phyloP scores from a whole-genome alignment of 2,113 vertebrate genomes.

The Platycercus adscitus region DNA sequence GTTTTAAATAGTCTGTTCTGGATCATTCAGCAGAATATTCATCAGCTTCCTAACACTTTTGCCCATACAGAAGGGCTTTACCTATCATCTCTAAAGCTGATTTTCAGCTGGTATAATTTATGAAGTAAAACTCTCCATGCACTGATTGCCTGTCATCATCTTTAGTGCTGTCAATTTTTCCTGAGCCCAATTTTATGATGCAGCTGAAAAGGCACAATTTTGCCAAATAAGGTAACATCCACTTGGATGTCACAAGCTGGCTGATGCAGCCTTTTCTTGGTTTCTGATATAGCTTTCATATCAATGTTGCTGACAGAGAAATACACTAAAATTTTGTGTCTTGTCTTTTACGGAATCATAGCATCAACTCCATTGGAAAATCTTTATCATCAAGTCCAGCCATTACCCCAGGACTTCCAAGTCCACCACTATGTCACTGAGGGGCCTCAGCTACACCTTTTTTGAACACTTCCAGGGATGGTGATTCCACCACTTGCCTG shows the following conservation, averaged over 20 bases:
- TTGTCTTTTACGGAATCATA: background rate
- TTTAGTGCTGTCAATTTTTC: background rate
- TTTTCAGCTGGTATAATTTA: background rate
- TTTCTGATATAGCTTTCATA: background rate
- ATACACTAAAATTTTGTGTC: background rate
- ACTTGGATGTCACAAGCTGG: background rate
- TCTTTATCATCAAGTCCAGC: background rate
- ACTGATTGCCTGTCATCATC: background rate
- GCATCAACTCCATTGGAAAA: background rate
- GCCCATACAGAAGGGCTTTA: background rate
- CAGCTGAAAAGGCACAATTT: background rate
- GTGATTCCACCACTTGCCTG: background rate
- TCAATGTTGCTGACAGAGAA: rapidly evolving
- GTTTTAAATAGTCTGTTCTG: background rate
- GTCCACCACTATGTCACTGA: background rate
- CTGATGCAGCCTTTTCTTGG: background rate
- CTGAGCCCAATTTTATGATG: background rate
- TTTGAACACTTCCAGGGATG: background rate
- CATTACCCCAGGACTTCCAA: background rate
- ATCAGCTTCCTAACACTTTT: slow-evolving; percentile 9
- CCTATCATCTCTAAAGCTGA: background rate
- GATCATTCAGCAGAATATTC: slow-evolving; percentile 3
- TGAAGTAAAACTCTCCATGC: background rate
- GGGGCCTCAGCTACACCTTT: background rate
- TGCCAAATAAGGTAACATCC: background rate